Evolutionary conservation across 2,797 vertebrate genomes (phyloP).

Genomic region (Leptoclinus maculatus): DNA sequence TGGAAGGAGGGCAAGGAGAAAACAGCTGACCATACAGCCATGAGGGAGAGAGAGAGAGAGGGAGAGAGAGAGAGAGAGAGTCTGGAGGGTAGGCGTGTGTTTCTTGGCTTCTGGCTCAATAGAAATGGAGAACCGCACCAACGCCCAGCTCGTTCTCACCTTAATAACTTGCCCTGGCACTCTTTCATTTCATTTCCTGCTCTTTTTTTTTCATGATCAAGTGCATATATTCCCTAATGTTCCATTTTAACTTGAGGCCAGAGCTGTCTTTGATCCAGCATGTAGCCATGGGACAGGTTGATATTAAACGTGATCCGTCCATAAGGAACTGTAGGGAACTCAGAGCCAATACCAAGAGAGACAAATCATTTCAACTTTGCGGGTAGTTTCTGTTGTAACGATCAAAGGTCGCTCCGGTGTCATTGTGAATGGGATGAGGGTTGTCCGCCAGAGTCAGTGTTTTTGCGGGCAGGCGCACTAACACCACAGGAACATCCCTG

Average conservation of each 20-base stretch:
- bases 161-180: constrained; percentile 38
- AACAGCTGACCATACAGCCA: constrained; percentile 48
- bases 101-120: constrained; percentile 59
- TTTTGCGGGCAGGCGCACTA: constrained; percentile 56
- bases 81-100: constrained; percentile 38
- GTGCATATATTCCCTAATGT: constrained; percentile 35
- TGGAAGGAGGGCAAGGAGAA: constrained; percentile 38
- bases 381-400: constrained; percentile 42
- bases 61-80: background rate
- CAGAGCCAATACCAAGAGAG: constrained; percentile 26
- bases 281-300: constrained; percentile 20
- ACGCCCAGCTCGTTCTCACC: constrained; percentile 50
- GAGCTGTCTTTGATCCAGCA: constrained; percentile 44
- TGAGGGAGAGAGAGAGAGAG: background rate
- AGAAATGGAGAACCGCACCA: constrained; percentile 42
- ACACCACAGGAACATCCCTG: constrained; percentile 52
- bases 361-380: background rate
- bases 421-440: constrained; percentile 32
- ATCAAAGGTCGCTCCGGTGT: constrained; percentile 36
- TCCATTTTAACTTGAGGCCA: constrained; percentile 23
- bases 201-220: constrained; percentile 8
- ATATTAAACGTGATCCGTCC: constrained; percentile 27
- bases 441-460: constrained; percentile 49
- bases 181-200: constrained; percentile 58
- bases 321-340: background rate